Conservation (phyloP, 1,140 invertebrate species). For the Phymorhynchus buccinoides region DNA sequence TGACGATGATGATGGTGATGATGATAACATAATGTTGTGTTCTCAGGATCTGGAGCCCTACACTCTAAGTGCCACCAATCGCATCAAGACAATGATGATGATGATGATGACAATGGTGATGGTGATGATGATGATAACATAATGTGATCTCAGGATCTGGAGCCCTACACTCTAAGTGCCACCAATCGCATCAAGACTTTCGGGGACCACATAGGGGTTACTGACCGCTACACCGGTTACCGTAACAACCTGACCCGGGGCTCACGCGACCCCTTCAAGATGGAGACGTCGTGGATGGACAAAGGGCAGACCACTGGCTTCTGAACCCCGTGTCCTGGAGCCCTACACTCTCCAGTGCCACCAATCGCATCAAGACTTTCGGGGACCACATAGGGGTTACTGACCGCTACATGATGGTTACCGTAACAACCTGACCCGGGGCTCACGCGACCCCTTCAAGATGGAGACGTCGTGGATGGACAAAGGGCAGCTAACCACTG, state of each 20-base stretch:
- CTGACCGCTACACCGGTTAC: slow-evolving; percentile 70
- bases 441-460: slow-evolving; percentile 60
- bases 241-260: slow-evolving; percentile 66
- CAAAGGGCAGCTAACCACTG: slow-evolving; percentile 41
- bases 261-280: slow-evolving; percentile 59
- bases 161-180: slow-evolving; percentile 58
- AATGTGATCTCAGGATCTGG: too few species aligned
- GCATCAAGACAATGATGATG: too few species aligned
- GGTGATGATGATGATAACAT: too few species aligned
- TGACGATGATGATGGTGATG: too few species aligned
- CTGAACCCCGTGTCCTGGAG: too few species aligned
- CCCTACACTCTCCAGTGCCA: too few species aligned
- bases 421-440: slow-evolving; percentile 66
- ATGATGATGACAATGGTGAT: too few species aligned
- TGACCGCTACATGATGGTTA: slow-evolving; percentile 70
- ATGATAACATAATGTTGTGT: too few species aligned
- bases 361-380: too few species aligned
- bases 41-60: slow-evolving; percentile 64
- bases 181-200: slow-evolving; percentile 64
- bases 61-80: slow-evolving; percentile 55
- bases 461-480: slow-evolving; percentile 62
- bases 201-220: slow-evolving; percentile 70
- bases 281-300: slow-evolving; percentile 62
- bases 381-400: slow-evolving; percentile 71
- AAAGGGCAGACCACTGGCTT: slow-evolving; percentile 41